These are phyloP conservation scores for Hippocampus kuda DNA, from an alignment of 2,797 vertebrate species.

Conservation along the genomic window DNA sequence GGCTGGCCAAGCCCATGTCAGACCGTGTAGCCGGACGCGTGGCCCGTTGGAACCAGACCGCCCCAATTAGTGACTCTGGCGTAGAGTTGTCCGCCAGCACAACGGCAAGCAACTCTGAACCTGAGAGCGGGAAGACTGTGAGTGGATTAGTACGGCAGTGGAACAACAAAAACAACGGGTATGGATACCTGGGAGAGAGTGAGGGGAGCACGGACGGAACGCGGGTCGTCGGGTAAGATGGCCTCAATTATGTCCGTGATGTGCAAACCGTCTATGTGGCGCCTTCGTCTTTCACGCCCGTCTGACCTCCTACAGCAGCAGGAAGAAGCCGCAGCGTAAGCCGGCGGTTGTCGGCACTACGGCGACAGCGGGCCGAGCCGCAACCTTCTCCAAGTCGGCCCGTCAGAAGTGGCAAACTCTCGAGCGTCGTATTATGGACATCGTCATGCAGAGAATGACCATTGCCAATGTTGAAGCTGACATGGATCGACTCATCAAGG, in stretches of 20 bases:
- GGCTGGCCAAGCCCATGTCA: conserved; percentile 89
- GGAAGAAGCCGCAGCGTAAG: conserved; percentile 87
- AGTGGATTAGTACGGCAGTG: conserved; percentile 92
- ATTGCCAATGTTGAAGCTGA: conserved; percentile 87
- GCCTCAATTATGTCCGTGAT: neutral
- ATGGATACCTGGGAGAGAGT: conserved; percentile 75
- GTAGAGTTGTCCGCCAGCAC: conserved; percentile 84
- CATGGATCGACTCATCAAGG: conserved; percentile 96
- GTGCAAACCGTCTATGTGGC: neutral
- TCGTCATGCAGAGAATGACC: conserved; percentile 97
- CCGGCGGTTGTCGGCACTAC: conserved; percentile 36
- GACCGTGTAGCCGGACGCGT: conserved; percentile 78
- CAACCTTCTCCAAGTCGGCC: conserved; percentile 79
- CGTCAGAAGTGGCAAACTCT: conserved; percentile 93
- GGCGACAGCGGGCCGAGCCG: conserved; percentile 40
- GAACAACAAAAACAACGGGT: conserved; percentile 83
- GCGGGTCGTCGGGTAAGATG: conserved; percentile 47
- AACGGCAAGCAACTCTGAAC: conserved; percentile 74
- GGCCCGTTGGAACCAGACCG: conserved; percentile 59
- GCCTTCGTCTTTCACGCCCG: neutral
- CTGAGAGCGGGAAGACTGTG: conserved; percentile 74
- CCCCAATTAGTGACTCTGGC: conserved; percentile 69
- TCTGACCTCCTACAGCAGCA: conserved; percentile 35
- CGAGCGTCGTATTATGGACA: conserved; percentile 83
- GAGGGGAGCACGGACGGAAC: conserved; percentile 52